A percentile compares a stretch with the other conserved stretches of the same genome.
Conservation (phyloP, 1,140 invertebrate genomes). For the Oryctes rhinoceros region DNA sequence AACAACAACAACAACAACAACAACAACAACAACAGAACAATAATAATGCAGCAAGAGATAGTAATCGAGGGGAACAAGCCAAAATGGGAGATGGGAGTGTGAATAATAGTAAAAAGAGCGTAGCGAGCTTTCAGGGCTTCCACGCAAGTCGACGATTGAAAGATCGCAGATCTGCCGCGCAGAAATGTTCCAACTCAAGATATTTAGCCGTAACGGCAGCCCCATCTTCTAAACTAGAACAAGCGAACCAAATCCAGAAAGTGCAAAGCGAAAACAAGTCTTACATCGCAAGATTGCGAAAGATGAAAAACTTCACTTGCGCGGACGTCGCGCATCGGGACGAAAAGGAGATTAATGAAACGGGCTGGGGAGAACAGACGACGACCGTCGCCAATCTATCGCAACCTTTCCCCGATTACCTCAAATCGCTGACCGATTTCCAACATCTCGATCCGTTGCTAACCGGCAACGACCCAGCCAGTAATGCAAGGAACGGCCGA, state of each 20-base stretch:
- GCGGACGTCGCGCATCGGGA: neutral
- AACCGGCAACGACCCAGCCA: neutral
- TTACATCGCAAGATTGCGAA: neutral
- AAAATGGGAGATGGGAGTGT: neutral
- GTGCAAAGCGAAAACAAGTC: conserved; percentile 8
- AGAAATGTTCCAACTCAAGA: neutral
- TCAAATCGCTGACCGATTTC: conserved; percentile 7
- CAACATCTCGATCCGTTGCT: neutral
- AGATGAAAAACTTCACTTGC: neutral
- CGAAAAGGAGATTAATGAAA: neutral
- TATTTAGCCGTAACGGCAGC: neutral
- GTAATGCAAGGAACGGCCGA: neutral
- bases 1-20: neutral
- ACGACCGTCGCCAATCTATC: neutral
- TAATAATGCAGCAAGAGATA: neutral
- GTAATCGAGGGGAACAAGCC: neutral
- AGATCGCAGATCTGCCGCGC: neutral
- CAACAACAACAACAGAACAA: neutral
- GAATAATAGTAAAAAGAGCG: neutral
- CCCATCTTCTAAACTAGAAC: neutral
- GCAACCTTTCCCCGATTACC: conserved; percentile 1
- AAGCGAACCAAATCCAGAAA: conserved; percentile 12
- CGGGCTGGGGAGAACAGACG: neutral
- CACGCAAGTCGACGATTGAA: neutral
- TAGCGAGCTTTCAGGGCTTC: neutral